phyloP scores from a whole-genome alignment of 1,140 invertebrate genomes.

The Drosophila rhopaloa region DNA sequence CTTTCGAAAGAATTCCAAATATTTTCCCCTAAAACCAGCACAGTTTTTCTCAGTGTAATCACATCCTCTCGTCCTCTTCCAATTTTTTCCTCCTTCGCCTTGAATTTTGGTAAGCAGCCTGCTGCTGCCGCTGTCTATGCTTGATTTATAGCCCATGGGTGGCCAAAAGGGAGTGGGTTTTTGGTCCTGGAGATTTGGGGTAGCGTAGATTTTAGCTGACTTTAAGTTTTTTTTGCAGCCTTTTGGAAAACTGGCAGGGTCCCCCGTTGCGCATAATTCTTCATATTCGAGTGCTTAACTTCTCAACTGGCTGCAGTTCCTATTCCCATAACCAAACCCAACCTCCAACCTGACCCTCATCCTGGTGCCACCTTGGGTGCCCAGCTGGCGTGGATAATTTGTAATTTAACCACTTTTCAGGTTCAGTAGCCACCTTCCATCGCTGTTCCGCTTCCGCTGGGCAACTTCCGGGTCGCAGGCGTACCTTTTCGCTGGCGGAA shows the following conservation, averaged over 20 bases:
- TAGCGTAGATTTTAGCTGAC: slow-evolving; percentile 44
- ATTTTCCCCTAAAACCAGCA: no score
- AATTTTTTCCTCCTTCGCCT: slow-evolving; percentile 1
- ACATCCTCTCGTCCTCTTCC: background rate
- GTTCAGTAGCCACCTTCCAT: slow-evolving; percentile 73
- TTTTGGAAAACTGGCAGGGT: slow-evolving; percentile 20
- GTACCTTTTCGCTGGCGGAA: slow-evolving; percentile 46
- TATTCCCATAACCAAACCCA: slow-evolving; percentile 5
- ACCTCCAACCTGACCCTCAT: slow-evolving; percentile 18
- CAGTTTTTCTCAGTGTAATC: slow-evolving; percentile 7
- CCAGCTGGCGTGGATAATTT: slow-evolving; percentile 83
- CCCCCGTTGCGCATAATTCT: slow-evolving; percentile 78
- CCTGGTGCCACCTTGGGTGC: slow-evolving; percentile 37
- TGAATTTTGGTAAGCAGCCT: slow-evolving; percentile 24
- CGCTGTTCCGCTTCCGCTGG: slow-evolving; percentile 59
- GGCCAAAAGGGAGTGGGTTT: background rate
- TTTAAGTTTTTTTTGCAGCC: slow-evolving; percentile 34
- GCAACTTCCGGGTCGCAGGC: slow-evolving; percentile 28
- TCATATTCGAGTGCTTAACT: slow-evolving; percentile 74
- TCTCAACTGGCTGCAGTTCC: slow-evolving; percentile 53
- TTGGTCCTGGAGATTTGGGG: background rate
- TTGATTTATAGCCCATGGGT: slow-evolving; percentile 54
- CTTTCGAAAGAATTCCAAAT: background rate
- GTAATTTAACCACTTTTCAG: slow-evolving; percentile 84
- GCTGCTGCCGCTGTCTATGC: slow-evolving; percentile 45